Percentiles rank a stretch among this genome's conserved stretches.
Evolutionary conservation across 2,113 vertebrate species (phyloP).

Genomic region (Gavia stellata): DNA sequence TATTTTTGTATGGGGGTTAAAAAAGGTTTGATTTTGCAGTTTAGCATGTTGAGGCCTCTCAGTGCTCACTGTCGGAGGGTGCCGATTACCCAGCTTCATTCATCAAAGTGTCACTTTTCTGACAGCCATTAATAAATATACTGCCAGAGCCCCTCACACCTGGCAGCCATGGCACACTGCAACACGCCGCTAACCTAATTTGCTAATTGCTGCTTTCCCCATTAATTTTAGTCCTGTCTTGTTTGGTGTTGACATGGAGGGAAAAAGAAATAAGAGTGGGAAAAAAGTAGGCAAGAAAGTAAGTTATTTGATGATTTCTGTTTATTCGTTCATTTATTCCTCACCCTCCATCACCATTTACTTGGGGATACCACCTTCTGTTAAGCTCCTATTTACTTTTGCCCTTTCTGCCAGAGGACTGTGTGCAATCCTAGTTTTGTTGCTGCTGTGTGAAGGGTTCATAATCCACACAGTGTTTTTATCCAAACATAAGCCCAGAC

Average conservation of each 20-base stretch:
- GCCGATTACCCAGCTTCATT: constrained; percentile 99
- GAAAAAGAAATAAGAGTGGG: constrained; percentile 67
- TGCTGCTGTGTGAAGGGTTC: background rate
- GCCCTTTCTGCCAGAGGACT: background rate
- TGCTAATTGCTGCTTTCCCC: constrained; percentile 99
- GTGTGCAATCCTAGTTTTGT: background rate
- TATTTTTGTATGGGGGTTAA: constrained; percentile 50
- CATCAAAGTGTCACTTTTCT: constrained; percentile 99
- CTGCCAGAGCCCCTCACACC: constrained; percentile 96
- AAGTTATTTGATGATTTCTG: constrained; percentile 47
- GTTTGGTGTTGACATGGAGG: constrained; percentile 84
- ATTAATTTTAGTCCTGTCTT: constrained; percentile 94
- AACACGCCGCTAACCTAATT: constrained; percentile 94
- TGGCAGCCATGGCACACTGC: constrained; percentile 89
- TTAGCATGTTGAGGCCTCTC: constrained; percentile 92
- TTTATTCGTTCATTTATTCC: background rate
- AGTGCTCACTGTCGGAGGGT: constrained; percentile 91
- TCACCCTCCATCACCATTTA: background rate
- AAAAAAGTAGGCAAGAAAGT: constrained; percentile 66
- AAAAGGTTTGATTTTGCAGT: constrained; percentile 81
- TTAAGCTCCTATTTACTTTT: background rate
- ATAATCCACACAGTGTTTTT: accelerated
- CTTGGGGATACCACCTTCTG: constrained; percentile 4
- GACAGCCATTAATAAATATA: constrained; percentile 99
- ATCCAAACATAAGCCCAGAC: background rate